Evolutionary conservation across 2,113 vertebrate species (phyloP).

Genomic region (Bubalus kerabau): DNA sequence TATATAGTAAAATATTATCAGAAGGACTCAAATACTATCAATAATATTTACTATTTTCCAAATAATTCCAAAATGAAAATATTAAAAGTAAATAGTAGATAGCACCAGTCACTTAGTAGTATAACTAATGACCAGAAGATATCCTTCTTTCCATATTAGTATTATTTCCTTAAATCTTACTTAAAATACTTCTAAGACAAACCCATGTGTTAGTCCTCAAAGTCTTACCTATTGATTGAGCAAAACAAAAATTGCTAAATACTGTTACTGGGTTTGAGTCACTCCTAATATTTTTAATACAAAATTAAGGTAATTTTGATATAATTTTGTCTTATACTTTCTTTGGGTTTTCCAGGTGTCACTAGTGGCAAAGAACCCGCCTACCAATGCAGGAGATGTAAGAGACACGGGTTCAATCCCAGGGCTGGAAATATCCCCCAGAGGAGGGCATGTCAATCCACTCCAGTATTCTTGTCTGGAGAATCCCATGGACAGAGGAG

Average conservation of each 20-base stretch:
- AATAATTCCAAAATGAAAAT: conserved; percentile 4
- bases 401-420: not conserved
- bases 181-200: not conserved
- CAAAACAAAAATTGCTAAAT: not conserved
- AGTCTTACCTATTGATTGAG: not conserved
- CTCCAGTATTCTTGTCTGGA: not conserved
- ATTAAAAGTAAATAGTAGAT: not conserved
- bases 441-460: not conserved
- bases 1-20: not conserved
- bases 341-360: not conserved
- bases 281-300: not conserved
- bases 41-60: not conserved
- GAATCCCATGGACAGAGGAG: not conserved
- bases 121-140: not conserved
- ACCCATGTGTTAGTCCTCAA: not conserved
- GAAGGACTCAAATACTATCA: not conserved
- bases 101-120: not conserved
- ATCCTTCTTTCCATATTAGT: not conserved
- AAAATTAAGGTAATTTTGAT: not conserved
- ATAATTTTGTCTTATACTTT: not conserved
- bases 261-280: not conserved
- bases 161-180: not conserved
- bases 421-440: not conserved
- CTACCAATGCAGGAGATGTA: not conserved
- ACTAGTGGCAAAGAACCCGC: not conserved